Evolutionary conservation across 2,888 invertebrate genomes (phyloP), one percentile per base, ranked within the genome.

Genomic region (Geotrupes spiniger): DNA sequence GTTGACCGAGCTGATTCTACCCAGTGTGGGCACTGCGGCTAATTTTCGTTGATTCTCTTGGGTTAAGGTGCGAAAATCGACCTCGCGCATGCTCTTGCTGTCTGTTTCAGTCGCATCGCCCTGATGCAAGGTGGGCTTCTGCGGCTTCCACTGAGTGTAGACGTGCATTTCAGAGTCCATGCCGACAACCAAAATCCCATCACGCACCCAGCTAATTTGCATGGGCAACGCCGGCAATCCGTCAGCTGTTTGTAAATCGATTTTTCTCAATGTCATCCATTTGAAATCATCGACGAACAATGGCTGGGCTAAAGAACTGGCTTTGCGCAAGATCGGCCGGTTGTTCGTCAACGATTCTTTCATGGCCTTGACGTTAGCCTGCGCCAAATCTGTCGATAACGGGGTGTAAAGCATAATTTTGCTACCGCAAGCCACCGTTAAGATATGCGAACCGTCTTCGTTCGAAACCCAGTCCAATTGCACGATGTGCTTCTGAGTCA

Each of bases 151-250:
- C 66, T 99, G 99, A 1, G 96, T 95, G 70, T 97, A 99, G 0
- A 99, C 96, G 65, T 98, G 96, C 95, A 99, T 97, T 72, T 99
- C 99, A 2, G 96, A 97, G 70, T 98, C 96, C 97, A 99, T 97
- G 1, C 98, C 99, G 1, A 99, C 96, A 0, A 99, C 94, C 1
- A 99, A 76, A 56, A 99, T 93, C 0, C 98, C 98, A 66, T 98
- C 98, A 15, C 99, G 81, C 1, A 98, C 96, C 98, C 99, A 99
- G 1, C 95, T 95, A 62, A 98, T 90, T 70, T 97, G 95, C 91
- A 98, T 98, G 0, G 99, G 99, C 38, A 99, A 74, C 0, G 98
- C 97, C 1, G 96, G 95, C 28, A 98, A 73, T 0, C 97, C 95
- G 66, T 99, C 99, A 0, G 95, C 97, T 0, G 97, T 95, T 53